These are phyloP conservation scores for Oreonectes daqikongensis DNA, from an alignment of 2,797 vertebrate species.

Conservation along the genomic window DNA sequence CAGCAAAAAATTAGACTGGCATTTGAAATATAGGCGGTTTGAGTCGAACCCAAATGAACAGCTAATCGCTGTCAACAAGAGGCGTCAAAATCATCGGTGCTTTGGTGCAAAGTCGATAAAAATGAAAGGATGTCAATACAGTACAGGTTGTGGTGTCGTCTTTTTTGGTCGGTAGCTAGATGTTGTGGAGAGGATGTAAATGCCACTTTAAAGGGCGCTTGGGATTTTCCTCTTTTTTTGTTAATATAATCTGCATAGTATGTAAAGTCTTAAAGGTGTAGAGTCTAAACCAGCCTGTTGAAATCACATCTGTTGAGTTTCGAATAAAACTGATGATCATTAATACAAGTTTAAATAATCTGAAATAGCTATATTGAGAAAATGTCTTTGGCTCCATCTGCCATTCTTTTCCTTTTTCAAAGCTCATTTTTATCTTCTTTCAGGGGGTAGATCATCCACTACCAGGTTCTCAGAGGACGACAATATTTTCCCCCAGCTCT, in stretches of 20 bases:
- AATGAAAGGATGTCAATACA: not conserved
- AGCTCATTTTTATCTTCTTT: conserved; percentile 2
- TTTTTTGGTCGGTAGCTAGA: not conserved
- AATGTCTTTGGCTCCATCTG: not conserved
- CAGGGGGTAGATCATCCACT: not conserved
- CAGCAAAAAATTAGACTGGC: conserved; percentile 65
- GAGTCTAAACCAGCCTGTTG: not conserved
- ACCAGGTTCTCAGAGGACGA: conserved; percentile 19
- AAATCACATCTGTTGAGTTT: not conserved
- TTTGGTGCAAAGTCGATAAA: not conserved
- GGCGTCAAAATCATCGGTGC: not conserved
- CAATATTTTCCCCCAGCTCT: conserved; percentile 41
- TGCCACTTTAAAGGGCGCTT: not conserved
- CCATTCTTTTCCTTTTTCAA: not conserved
- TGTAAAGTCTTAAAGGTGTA: not conserved
- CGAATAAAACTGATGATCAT: not conserved
- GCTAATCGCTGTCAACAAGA: not conserved
- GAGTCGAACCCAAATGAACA: not conserved
- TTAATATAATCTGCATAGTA: too few species aligned
- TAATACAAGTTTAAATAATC: not conserved
- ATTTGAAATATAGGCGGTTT: conserved; percentile 7
- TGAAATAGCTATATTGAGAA: not conserved
- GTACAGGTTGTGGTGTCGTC: not conserved
- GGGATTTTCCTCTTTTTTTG: too few species aligned
- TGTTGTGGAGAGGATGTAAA: not conserved